phyloP scores from a whole-genome alignment of 2,888 invertebrate species.

The Odontomyia ornata region DNA sequence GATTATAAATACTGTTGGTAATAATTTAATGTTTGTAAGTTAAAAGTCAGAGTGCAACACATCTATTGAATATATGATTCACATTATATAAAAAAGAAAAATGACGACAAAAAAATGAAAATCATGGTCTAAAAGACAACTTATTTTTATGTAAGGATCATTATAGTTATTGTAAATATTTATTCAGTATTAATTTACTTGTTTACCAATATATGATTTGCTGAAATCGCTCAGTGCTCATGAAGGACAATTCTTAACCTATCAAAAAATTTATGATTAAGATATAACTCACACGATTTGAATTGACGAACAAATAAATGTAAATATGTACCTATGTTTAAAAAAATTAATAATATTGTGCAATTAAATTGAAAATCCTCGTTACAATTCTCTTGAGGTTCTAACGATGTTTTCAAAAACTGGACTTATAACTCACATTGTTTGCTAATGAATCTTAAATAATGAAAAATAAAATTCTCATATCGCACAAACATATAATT shows the following conservation, averaged over 20 bases:
- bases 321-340: slow-evolving; percentile 21
- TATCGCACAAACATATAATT: no score
- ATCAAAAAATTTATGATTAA: neutral
- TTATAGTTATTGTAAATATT: slow-evolving; percentile 39
- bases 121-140: neutral
- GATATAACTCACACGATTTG: neutral
- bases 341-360: neutral
- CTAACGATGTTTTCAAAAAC: no score
- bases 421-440: no score
- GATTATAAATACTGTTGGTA: slow-evolving; percentile 52
- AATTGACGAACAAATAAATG: neutral
- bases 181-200: slow-evolving; percentile 42
- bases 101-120: neutral
- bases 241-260: neutral
- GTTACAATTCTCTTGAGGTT: no score
- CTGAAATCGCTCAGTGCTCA: neutral
- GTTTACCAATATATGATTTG: slow-evolving; percentile 36
- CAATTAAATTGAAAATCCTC: slow-evolving; percentile 20
- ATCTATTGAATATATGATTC: no score
- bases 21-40: slow-evolving; percentile 50
- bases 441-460: no score
- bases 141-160: neutral
- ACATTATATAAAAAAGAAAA: no score
- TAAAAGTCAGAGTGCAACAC: neutral
- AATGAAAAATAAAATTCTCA: no score